Evolutionary conservation across 2,888 invertebrate genomes (phyloP), one percentile per base, ranked within the genome.

Genomic region (Neocrepidodera transversa): DNA sequence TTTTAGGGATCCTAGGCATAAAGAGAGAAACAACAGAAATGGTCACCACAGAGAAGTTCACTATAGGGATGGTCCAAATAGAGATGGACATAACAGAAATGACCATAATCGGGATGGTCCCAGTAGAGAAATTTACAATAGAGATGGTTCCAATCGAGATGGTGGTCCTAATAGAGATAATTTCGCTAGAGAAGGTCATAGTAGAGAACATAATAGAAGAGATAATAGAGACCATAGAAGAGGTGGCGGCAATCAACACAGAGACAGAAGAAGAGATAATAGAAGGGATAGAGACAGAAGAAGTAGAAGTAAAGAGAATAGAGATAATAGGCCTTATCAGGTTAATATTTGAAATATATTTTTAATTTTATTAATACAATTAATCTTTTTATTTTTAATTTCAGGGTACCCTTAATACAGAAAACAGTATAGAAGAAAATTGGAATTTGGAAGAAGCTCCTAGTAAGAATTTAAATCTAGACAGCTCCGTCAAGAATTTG

Each of bases 261-360:
- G 56, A 18, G 49, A 60, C 8, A 56, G 60, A 36, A 47, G 49
- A 42, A 51, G 52, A 18, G 60, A 60, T 14, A 53, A 49, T 23
- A 55, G 58, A 32, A 59, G 61, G 48, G 64, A 65, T 6, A 56
- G 62, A 10, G 67, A 66, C 8, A 67, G 18, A 43, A 63, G 66
- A 30, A 68, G 66, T 48, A 60, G 62, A 16, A 68, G 65, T 49
- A 63, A 65, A 36, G 68, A 69, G 13, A 26, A 45, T 28, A 26
- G 11, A 11, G 45, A 26, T 28, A 14, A 5, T 28, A 26, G 26
- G 11, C 14, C 45, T 26, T 26, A 26, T 14, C 45, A 45, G 20
- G 42, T 42, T 13, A 32, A 13, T 32, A 13, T n/a, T n/a, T n/a
- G n/a, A n/a, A n/a, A n/a, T n/a, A n/a, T n/a, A n/a, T n/a, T n/a